Conservation (phyloP, 2,113 vertebrate species). For the Oreocharis arfaki region DNA sequence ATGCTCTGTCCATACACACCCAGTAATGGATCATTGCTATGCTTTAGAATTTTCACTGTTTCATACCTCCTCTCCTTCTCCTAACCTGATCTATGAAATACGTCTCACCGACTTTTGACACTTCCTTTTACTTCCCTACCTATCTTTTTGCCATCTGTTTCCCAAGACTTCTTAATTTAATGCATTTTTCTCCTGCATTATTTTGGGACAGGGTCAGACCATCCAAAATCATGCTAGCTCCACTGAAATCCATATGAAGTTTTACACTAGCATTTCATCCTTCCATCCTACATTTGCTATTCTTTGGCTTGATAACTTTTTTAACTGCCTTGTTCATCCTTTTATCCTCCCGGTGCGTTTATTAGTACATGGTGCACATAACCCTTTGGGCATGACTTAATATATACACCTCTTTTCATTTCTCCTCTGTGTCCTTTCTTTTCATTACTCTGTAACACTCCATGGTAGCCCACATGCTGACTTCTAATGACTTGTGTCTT, state of each 20-base stretch:
- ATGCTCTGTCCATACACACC: not conserved
- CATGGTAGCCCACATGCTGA: not conserved
- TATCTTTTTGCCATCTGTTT: not conserved
- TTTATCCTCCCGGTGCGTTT: constrained; percentile 11
- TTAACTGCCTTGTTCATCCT: constrained; percentile 12
- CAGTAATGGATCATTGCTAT: not conserved
- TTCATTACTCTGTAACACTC: constrained; percentile 34
- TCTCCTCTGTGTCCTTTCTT: constrained; percentile 57
- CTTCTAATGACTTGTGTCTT: constrained; percentile 21
- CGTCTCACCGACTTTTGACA: not conserved
- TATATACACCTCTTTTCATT: constrained; percentile 35
- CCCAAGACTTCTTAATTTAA: not conserved
- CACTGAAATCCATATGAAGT: not conserved
- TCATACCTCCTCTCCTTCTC: not conserved
- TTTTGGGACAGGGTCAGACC: not conserved
- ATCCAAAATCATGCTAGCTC: not conserved
- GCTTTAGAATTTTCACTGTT: not conserved
- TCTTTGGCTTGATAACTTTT: constrained; percentile 17
- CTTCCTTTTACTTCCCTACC: not conserved
- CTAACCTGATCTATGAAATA: not conserved
- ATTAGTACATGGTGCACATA: constrained; percentile 50
- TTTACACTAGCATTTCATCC: not conserved
- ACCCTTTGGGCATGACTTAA: constrained; percentile 49
- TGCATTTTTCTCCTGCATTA: not conserved
- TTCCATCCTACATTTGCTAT: not conserved